Evolutionary conservation across 2,113 vertebrate species (phyloP).

Genomic region (Willisornis vidua): DNA sequence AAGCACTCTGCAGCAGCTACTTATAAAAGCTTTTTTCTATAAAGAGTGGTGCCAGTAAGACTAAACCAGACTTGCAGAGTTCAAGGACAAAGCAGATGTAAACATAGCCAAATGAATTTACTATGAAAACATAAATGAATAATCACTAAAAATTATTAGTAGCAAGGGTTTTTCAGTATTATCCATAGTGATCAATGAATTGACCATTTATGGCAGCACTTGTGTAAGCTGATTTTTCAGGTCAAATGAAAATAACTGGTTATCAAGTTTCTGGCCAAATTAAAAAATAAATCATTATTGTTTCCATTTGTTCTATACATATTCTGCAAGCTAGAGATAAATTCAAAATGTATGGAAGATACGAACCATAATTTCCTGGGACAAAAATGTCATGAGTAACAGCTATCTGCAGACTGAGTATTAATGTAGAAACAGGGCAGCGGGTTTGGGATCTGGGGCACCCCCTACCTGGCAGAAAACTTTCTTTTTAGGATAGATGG

Average conservation of each 20-base stretch:
- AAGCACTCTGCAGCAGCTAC: background rate
- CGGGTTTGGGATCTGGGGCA: background rate
- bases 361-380: background rate
- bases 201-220: background rate
- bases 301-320: background rate
- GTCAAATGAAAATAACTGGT: background rate
- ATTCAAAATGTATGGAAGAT: background rate
- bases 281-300: background rate
- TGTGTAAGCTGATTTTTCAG: background rate
- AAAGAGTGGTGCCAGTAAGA: background rate
- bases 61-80: background rate
- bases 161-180: background rate
- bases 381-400: background rate
- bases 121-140: background rate
- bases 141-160: background rate
- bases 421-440: background rate
- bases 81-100: background rate
- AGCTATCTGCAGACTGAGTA: background rate
- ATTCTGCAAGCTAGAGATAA: background rate
- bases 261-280: background rate
- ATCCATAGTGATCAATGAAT: background rate
- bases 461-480: background rate
- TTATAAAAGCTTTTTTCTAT: constrained; percentile 22
- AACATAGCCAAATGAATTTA: background rate
- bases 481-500: background rate